A percentile compares a stretch with the other conserved stretches of the same genome.
Evolutionary conservation across 2,888 invertebrate genomes (phyloP).

Genomic region (Himalopsyche tibetana): DNA sequence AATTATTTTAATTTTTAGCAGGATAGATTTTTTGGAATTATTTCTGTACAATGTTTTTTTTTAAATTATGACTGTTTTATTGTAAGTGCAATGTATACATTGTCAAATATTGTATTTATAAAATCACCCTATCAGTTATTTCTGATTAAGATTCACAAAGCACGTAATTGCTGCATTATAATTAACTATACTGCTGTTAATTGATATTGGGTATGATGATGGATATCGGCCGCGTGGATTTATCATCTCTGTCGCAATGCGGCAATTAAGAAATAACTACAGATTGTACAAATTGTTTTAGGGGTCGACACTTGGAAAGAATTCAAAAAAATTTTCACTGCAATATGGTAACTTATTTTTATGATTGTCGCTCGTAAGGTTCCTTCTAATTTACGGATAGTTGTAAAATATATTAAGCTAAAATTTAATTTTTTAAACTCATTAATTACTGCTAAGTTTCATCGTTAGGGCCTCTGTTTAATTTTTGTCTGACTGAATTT

Average conservation of each 20-base stretch:
- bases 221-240: neutral
- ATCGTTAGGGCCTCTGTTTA: neutral
- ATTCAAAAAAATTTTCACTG: conserved; percentile 4
- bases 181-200: neutral
- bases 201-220: neutral
- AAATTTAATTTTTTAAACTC: conserved; percentile 1
- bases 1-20: too few relatives aligned
- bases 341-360: conserved; percentile 39
- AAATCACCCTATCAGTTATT: too few relatives aligned
- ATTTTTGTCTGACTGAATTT: conserved; percentile 14
- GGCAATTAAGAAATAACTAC: neutral
- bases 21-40: too few relatives aligned
- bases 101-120: too few relatives aligned
- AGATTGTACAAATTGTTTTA: neutral
- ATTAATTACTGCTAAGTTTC: neutral
- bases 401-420: neutral
- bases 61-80: too few relatives aligned
- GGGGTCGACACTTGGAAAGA: neutral
- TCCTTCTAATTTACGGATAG: conserved; percentile 2
- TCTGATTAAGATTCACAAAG: too few relatives aligned
- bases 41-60: too few relatives aligned
- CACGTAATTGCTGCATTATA: too few relatives aligned
- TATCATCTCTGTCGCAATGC: neutral
- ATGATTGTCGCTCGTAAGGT: conserved; percentile 37
- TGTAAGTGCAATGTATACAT: too few relatives aligned